phyloP scores from a whole-genome alignment of 2,888 invertebrate genomes.

The Pilophorus perplexus region DNA sequence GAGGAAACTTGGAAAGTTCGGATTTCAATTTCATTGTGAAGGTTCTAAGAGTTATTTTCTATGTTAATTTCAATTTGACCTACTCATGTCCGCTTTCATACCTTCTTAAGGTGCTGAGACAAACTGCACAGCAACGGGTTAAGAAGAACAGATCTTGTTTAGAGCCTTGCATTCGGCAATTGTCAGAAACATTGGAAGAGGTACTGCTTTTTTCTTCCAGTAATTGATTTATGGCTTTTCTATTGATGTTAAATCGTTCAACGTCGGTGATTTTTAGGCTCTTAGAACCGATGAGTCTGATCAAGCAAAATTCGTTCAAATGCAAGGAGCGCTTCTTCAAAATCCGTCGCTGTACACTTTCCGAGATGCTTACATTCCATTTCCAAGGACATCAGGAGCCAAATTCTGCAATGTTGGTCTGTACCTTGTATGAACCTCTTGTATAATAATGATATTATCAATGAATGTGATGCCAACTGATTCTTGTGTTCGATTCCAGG shows the following conservation, averaged over 20 bases:
- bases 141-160: conserved; percentile 82
- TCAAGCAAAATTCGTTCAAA: conserved; percentile 43
- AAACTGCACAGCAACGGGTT: conserved; percentile 77
- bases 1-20: too few relatives aligned
- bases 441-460: not conserved
- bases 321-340: conserved; percentile 45
- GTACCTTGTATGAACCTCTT: not conserved
- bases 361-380: conserved; percentile 82
- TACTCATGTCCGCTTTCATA: too few relatives aligned
- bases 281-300: conserved; percentile 45
- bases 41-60: too few relatives aligned
- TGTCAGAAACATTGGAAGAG: conserved; percentile 64
- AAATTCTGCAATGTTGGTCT: conserved; percentile 83
- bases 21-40: too few relatives aligned
- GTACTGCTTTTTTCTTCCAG: conserved; percentile 48
- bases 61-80: too few relatives aligned
- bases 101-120: conserved; percentile 65
- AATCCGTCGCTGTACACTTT: conserved; percentile 52
- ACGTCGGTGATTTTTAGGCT: conserved; percentile 43
- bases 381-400: conserved; percentile 90
- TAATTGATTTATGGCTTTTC: not conserved
- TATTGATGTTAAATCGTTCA: not conserved
- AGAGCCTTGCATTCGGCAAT: conserved; percentile 76
- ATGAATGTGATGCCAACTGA: too few relatives aligned
- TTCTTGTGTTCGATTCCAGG: conserved; percentile 53